phyloP scores from a whole-genome alignment of 2,797 vertebrate genomes.

The Trachurus trachurus region DNA sequence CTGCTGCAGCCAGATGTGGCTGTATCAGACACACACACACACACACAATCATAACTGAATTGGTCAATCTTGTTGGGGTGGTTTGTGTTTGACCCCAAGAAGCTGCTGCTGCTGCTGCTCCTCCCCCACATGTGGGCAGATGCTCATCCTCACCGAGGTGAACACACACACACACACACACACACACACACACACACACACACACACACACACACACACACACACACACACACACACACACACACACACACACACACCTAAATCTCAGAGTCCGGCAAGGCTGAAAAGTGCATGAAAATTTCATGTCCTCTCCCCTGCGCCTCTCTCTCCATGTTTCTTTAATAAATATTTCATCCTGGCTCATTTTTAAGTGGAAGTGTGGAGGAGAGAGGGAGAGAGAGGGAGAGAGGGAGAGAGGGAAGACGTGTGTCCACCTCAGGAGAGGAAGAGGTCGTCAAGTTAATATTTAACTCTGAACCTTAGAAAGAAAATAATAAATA shows the following conservation, averaged over 20 bases:
- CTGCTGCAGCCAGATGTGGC: not conserved
- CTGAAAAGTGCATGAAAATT: conserved; percentile 64
- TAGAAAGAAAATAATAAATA: not conserved
- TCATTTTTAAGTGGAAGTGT: conserved; percentile 38
- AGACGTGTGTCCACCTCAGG: not conserved
- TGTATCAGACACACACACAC: no score
- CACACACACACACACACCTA: not conserved
- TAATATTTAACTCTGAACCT: conserved; percentile 2
- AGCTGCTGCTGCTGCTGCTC: not conserved
- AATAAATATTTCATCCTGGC: conserved; percentile 63
- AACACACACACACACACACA: conserved; percentile 2
- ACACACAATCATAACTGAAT: no score
- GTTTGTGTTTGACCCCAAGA: not conserved
- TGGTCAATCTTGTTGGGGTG: no score
- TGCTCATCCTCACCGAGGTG: not conserved
- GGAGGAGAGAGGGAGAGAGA: not conserved
- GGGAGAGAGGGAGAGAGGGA: conserved; percentile 1
- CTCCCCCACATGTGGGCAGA: not conserved
- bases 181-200: conserved; percentile 5
- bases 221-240: conserved; percentile 3
- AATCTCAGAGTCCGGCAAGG: conserved; percentile 36
- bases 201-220: not conserved
- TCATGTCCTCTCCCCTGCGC: conserved; percentile 42
- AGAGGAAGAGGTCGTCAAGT: not conserved
- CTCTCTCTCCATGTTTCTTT: conserved; percentile 30